These are phyloP conservation scores for Eubasilissa splendida DNA, from an alignment of 2,888 invertebrate species.

Conservation along the genomic window DNA sequence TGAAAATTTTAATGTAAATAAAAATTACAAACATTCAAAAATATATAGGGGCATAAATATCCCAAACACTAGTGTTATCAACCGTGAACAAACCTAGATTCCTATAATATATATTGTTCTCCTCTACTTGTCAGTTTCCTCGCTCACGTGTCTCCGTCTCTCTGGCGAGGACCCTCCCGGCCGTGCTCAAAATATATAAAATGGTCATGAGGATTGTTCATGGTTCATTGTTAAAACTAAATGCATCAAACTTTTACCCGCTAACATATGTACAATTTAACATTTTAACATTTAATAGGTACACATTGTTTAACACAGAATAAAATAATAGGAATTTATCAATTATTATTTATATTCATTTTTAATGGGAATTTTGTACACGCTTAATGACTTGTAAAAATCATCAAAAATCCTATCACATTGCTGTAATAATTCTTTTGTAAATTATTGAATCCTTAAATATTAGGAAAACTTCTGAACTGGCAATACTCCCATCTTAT, in stretches of 20 bases:
- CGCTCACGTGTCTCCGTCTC: not conserved
- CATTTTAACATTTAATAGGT: slow-evolving; percentile 60
- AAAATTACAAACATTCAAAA: slow-evolving; percentile 39
- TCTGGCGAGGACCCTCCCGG: not conserved
- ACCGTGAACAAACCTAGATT: slow-evolving; percentile 43
- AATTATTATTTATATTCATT: slow-evolving; percentile 55
- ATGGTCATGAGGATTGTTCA: slow-evolving; percentile 57
- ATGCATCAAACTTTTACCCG: slow-evolving; percentile 49
- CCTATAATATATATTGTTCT: slow-evolving; percentile 25
- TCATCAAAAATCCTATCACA: slow-evolving; percentile 80
- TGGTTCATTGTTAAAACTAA: slow-evolving; percentile 52
- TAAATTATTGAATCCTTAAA: slow-evolving; percentile 57
- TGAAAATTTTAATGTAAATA: slow-evolving; percentile 38
- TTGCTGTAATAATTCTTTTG: slow-evolving; percentile 62
- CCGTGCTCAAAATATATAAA: slow-evolving; percentile 14
- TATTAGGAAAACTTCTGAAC: slow-evolving; percentile 48
- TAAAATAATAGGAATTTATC: slow-evolving; percentile 67
- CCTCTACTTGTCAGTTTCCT: not conserved
- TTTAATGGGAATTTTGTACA: slow-evolving; percentile 65
- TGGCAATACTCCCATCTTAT: slow-evolving; percentile 44
- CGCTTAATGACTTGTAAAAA: slow-evolving; percentile 75
- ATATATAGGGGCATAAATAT: slow-evolving; percentile 18
- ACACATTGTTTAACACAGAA: slow-evolving; percentile 65
- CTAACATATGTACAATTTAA: slow-evolving; percentile 63
- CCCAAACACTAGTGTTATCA: slow-evolving; percentile 39